Evolutionary conservation across 2,888 invertebrate genomes (phyloP).

Genomic region (Drosophila cognata): DNA sequence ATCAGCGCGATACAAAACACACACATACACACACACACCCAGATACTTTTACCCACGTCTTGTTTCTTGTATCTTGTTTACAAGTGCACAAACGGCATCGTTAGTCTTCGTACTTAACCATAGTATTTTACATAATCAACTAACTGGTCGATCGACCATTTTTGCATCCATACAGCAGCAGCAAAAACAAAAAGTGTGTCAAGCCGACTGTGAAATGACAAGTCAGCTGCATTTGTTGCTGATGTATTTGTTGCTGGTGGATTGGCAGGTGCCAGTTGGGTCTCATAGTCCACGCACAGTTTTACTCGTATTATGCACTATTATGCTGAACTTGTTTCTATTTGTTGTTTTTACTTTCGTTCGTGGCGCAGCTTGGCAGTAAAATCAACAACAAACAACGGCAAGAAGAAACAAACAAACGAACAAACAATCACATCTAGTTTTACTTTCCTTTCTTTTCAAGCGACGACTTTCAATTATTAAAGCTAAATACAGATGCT

Average conservation of each 20-base stretch:
- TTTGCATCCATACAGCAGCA: constrained; percentile 26
- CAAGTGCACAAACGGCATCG: constrained; percentile 42
- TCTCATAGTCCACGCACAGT: constrained; percentile 20
- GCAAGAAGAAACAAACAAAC: constrained; percentile 44
- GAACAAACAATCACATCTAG: constrained; percentile 66
- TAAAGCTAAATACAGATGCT: constrained; percentile 46
- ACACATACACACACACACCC: constrained; percentile 17
- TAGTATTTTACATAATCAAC: constrained; percentile 73
- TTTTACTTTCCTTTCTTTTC: constrained; percentile 76
- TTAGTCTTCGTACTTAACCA: constrained; percentile 48
- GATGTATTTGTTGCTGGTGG: constrained; percentile 32
- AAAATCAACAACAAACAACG: constrained; percentile 46
- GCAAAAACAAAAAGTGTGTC: constrained; percentile 61
- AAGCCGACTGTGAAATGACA: constrained; percentile 60
- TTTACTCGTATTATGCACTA: constrained; percentile 57
- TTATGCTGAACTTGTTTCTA: constrained; percentile 64
- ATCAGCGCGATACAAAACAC: constrained; percentile 59
- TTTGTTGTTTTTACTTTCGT: constrained; percentile 77
- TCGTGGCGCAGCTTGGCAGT: constrained; percentile 45
- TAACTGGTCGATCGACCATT: constrained; percentile 8
- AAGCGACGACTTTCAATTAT: constrained; percentile 73
- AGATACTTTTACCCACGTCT: constrained; percentile 60
- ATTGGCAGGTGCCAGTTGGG: constrained; percentile 39
- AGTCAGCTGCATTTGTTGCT: constrained; percentile 36
- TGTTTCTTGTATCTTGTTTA: constrained; percentile 37